Evolutionary conservation across 1,140 invertebrate species (phyloP), one percentile per base, ranked within the genome.

Genomic region (Lucilia sericata): DNA sequence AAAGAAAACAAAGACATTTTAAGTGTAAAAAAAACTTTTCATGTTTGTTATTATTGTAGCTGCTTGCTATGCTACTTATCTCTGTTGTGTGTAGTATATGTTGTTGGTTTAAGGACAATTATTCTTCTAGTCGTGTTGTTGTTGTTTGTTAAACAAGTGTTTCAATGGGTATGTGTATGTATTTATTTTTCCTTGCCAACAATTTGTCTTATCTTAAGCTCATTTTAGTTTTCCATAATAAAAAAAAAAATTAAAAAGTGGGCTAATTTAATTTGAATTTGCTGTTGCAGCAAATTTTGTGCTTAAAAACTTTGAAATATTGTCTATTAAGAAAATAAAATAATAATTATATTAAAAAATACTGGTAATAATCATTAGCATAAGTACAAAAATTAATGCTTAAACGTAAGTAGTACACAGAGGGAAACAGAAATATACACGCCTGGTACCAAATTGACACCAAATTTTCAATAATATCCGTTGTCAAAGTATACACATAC

Each of bases 211-310:
- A 21, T 21, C 10, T 70, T 70, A 42, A 42, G 42, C 42, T 42
- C 42, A 42, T 42, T 42, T 42, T 10, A 42, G 42, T 42, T 42
- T 42, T 42, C 10, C 42, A 42, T 42, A 70, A 10, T 21, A 19
- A 70, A 21, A 10, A 70, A 10, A 21, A 10, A 10, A 70, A 2
- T 70, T 10, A 12, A 70, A 70, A 70, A 70, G 19, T 70, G 65
- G 65, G 65, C 65, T 21, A 70, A 70, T 70, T 70, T 70, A 70
- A 70, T 70, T 70, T 70, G n/a, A 70, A 60, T 19, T 10, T 70
- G 65, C 65, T 70, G 65, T 70, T n/a, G 55, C 7, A 60, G 65
- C 65, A 12, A 70, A 19, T 19, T 70, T 70, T 5, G 42, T 42
- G 10, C 5, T 25, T 25, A 70, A 70, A 21, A 70, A 70, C 65